phyloP scores from a whole-genome alignment of 2,113 vertebrate genomes.

The Poeciliopsis prolifica region DNA sequence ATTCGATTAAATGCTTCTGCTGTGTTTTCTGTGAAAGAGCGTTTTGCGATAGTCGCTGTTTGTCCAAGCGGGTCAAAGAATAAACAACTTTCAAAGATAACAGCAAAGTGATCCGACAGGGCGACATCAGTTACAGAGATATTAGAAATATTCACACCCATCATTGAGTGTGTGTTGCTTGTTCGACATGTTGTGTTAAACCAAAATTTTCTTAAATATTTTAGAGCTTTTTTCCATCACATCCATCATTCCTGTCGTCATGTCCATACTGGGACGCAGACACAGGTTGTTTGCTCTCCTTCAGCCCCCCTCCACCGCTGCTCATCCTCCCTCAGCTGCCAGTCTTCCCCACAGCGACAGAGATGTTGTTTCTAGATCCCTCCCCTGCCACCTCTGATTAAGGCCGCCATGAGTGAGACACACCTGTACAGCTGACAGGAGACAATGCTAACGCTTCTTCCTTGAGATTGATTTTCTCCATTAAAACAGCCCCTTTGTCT shows the following conservation, averaged over 20 bases:
- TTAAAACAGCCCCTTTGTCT: conserved; percentile 90
- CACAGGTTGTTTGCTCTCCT: conserved; percentile 6
- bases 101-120: no score
- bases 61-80: no score
- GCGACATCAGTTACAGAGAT: no score
- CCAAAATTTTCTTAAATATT: no score
- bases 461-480: conserved; percentile 85
- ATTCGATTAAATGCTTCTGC: no score
- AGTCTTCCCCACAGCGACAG: conserved; percentile 50
- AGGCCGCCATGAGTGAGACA: conserved; percentile 68
- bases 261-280: conserved; percentile 6
- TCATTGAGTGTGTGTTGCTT: no score
- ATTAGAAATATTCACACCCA: no score
- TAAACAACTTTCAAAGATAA: no score
- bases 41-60: no score
- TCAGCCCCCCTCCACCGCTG: background rate
- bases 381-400: conserved; percentile 86
- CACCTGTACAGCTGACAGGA: conserved; percentile 81
- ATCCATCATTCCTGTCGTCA: background rate
- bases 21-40: no score
- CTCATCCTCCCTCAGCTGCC: background rate
- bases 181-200: no score
- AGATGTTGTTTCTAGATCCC: conserved; percentile 72
- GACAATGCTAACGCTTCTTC: conserved; percentile 76
- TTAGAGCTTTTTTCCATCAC: background rate